phyloP scores from a whole-genome alignment of 1,140 invertebrate species.

The Cydia pomonella region DNA sequence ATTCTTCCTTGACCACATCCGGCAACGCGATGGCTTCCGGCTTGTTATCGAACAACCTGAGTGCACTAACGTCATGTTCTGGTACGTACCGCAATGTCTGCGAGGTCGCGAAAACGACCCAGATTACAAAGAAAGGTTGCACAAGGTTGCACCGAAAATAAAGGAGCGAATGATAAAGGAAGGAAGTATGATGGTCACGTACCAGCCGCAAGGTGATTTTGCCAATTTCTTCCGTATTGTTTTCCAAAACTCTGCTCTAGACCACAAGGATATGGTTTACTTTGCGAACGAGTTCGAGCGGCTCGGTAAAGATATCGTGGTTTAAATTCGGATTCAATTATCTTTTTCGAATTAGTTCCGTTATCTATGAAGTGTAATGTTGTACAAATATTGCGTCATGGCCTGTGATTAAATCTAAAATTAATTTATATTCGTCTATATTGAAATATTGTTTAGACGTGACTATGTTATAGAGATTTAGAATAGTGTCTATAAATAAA shows the following conservation, averaged over 20 bases:
- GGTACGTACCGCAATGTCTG: conserved; percentile 93
- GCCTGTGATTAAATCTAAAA: conserved; percentile 53
- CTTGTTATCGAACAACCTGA: conserved; percentile 90
- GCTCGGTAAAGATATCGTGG: conserved; percentile 84
- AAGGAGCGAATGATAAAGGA: conserved; percentile 97
- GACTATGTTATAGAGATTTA: background rate
- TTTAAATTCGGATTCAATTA: conserved; percentile 47
- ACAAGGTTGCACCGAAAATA: conserved; percentile 93
- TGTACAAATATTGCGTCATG: conserved; percentile 45
- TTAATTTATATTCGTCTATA: conserved; percentile 49
- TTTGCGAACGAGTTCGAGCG: conserved; percentile 93
- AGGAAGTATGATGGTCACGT: conserved; percentile 97
- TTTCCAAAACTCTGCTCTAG: conserved; percentile 93
- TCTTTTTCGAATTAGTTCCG: conserved; percentile 9
- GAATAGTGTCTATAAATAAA: conserved; percentile 26
- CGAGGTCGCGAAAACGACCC: conserved; percentile 81
- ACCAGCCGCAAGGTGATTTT: conserved; percentile 90
- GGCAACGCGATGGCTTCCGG: conserved; percentile 85
- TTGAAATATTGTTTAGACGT: background rate
- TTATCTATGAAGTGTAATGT: conserved; percentile 39
- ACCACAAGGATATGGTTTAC: conserved; percentile 90
- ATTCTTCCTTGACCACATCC: conserved; percentile 87
- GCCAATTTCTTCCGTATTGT: conserved; percentile 98
- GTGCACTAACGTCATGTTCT: conserved; percentile 97
- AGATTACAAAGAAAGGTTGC: conserved; percentile 86